Conservation (phyloP, 2,888 invertebrate genomes). For the Xylota segnis region DNA sequence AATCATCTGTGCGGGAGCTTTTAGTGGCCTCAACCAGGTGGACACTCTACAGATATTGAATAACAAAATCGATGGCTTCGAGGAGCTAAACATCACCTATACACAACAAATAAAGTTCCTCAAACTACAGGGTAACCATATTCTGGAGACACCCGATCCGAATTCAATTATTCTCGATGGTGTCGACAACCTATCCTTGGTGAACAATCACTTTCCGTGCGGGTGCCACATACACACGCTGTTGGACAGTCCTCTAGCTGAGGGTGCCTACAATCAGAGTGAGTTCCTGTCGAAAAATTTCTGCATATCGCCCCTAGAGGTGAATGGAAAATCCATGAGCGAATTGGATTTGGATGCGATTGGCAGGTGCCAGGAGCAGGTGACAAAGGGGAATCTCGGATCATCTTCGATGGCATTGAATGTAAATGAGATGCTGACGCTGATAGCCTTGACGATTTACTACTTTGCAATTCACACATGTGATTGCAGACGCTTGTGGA, state of each 20-base stretch:
- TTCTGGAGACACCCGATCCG: conserved; percentile 90
- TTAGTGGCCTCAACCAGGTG: conserved; percentile 90
- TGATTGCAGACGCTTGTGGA: conserved; percentile 54
- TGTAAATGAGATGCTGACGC: conserved; percentile 81
- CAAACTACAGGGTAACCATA: conserved; percentile 93
- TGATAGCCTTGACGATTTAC: conserved; percentile 80
- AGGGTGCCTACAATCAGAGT: conserved; percentile 86
- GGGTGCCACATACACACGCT: conserved; percentile 93
- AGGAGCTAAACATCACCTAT: conserved; percentile 89
- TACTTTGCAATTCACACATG: conserved; percentile 72
- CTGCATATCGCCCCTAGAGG: conserved; percentile 94
- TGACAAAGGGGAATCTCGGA: conserved; percentile 88
- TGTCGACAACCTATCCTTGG: conserved; percentile 90
- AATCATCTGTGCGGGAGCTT: conserved; percentile 89
- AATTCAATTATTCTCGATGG: conserved; percentile 89
- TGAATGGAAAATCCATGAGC: conserved; percentile 91
- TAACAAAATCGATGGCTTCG: conserved; percentile 93
- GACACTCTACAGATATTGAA: conserved; percentile 91
- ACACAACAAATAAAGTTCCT: conserved; percentile 90
- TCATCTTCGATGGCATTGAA: conserved; percentile 84
- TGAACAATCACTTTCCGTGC: conserved; percentile 93
- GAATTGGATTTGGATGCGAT: conserved; percentile 88
- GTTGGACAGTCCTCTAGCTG: conserved; percentile 90
- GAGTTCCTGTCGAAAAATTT: conserved; percentile 91
- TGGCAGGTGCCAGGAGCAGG: conserved; percentile 89